These are phyloP conservation scores for Mythimna lalbum DNA, from an alignment of 2,888 invertebrate genomes.

Conservation along the genomic window DNA sequence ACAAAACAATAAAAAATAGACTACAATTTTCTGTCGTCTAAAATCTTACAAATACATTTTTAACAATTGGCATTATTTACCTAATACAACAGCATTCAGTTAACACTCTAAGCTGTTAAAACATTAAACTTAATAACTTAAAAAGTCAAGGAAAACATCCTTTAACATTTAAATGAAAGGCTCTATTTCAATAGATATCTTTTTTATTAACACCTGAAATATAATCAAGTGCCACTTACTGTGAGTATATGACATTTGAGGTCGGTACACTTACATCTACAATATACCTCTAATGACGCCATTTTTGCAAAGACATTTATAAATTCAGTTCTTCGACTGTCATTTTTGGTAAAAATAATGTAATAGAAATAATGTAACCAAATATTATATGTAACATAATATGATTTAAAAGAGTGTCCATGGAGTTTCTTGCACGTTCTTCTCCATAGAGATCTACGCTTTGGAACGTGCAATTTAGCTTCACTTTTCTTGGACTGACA, in stretches of 20 bases:
- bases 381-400: too few relatives aligned
- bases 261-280: neutral
- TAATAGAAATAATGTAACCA: too few relatives aligned
- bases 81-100: neutral
- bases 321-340: neutral
- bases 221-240: constrained; percentile 13
- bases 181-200: neutral
- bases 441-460: too few relatives aligned
- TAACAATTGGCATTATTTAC: neutral
- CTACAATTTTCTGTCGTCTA: too few relatives aligned
- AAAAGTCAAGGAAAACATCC: constrained; percentile 1
- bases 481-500: too few relatives aligned
- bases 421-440: too few relatives aligned
- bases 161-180: neutral
- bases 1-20: too few relatives aligned
- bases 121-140: neutral
- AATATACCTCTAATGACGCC: neutral
- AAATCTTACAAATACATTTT: too few relatives aligned
- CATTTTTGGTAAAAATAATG: too few relatives aligned
- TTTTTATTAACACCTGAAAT: constrained; percentile 12
- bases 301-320: neutral
- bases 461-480: too few relatives aligned
- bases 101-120: neutral
- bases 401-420: too few relatives aligned
- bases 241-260: constrained; percentile 1